Evolutionary conservation across 2,888 invertebrate genomes (phyloP), one percentile per base, ranked within the genome.

Genomic region (Limenitis camilla): DNA sequence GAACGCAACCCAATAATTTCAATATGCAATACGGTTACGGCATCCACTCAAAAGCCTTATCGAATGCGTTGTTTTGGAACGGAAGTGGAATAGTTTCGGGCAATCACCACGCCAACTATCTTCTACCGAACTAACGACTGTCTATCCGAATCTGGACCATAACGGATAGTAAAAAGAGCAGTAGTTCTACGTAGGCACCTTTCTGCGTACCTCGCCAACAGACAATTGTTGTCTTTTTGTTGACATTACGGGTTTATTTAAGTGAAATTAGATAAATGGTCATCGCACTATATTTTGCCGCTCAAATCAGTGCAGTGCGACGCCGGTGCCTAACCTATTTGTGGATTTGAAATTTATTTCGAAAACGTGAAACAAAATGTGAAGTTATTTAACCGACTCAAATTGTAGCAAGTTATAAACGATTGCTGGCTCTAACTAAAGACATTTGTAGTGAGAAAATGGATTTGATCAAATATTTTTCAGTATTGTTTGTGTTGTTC

Each of bases 231-330:
- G 73, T 79, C 80, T 81, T 85, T 85, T 85, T 86, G 79, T 78
- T 73, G 72, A 82, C 76, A 84, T 82, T 80, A 80, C 83, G 70
- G 78, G 80, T 84, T 83, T 83, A 84, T 85, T 85, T 85, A 84
- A 85, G 84, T 78, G 87, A 85, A 88, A 87, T 85, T 83, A 76
- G 82, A 86, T 88, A 88, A 88, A 88, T 84, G 84, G 82, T 80
- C 79, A 82, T 78, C 78, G 80, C 79, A 71, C 72, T 65, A 77
- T 78, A 78, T 80, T 75, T 72, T 70, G 69, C 76, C 74, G 74
- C 74, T 84, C 87, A 84, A 86, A 79, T 76, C 68, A 60, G 54
- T 53, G 36, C 50, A 40, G 56, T 45, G 55, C 47, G 28, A 47
- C 46, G 40, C 33, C 42, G 55, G 52, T 46, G 54, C 51, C 38